Base-by-base conservation (phyloP, 2,113 vertebrate genomes). In the Arenaria interpres region DNA sequence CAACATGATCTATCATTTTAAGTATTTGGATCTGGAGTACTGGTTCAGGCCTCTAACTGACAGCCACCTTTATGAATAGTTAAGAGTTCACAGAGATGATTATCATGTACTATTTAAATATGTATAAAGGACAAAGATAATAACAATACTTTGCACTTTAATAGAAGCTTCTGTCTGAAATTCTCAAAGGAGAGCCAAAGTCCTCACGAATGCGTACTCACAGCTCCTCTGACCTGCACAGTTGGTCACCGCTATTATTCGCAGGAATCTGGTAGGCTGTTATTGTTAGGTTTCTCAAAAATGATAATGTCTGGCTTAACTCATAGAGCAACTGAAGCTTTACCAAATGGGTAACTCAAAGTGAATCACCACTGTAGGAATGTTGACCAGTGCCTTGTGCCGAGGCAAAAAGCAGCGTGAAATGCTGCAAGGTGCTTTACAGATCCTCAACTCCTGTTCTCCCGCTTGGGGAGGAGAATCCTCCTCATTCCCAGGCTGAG, bases 41-140 rank as follows among this genome's bases (percentile, higher is more conserved):
- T 39, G 83, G 95, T 96, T 97, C 96, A 97, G 91, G 79, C 90
- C 81, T 97, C 85, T 95, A 92, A 97, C 95, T 89, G 97, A 97
- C 93, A 97, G 94, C 78, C 93, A 97, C 94, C 97, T 97, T 98
- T 98, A 98, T 97, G 96, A 97, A 98, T 97, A 97, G 96, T 97
- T 97, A 97, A 97, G 97, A 94, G 89, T 97, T 97, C 96, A 97
- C 89, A 97, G 96, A 97, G 97, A 96, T 97, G 96, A 97, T 97
- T 97, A 97, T 95, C 93, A 94, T 98, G 97, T 98, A 97, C 96
- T 97, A 97, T 97, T 97, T 97, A 98, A 98, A 97, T 96, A 98
- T 97, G 97, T 91, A 97, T 97, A 97, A 98, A 97, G 96, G 97
- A 97, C 97, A 96, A 95, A 96, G 96, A 97, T 97, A 97, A 97